These are phyloP conservation scores for Tiphia femorata DNA, from an alignment of 2,888 invertebrate genomes.

Conservation along the genomic window DNA sequence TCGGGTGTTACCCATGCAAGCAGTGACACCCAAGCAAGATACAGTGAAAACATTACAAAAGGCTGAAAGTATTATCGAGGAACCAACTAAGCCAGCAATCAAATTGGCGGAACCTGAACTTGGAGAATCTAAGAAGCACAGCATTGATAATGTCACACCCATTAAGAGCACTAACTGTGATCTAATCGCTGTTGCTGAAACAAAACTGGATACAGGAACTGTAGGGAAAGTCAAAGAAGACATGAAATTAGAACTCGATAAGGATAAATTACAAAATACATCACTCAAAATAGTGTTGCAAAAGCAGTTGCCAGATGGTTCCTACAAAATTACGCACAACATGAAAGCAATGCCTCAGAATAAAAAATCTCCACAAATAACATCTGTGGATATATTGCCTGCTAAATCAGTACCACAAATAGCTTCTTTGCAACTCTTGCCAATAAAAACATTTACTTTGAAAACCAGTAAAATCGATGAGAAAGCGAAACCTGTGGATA, in stretches of 20 bases:
- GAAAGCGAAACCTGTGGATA: constrained; percentile 62
- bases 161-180: constrained; percentile 22
- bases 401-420: constrained; percentile 52
- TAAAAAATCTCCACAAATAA: constrained; percentile 46
- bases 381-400: constrained; percentile 51
- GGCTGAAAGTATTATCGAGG: constrained; percentile 52
- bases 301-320: constrained; percentile 69
- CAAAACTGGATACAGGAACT: constrained; percentile 36
- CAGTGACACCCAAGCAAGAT: constrained; percentile 72
- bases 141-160: constrained; percentile 21
- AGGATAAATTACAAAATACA: constrained; percentile 48
- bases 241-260: constrained; percentile 44
- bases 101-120: constrained; percentile 46
- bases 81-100: constrained; percentile 57
- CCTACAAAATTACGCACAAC: constrained; percentile 69
- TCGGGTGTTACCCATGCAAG: constrained; percentile 83
- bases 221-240: constrained; percentile 48
- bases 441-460: constrained; percentile 67
- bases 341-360: constrained; percentile 46
- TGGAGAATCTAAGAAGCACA: constrained; percentile 35
- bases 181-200: constrained; percentile 25
- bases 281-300: constrained; percentile 70
- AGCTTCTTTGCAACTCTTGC: constrained; percentile 66
- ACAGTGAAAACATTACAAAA: constrained; percentile 56
- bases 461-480: constrained; percentile 59